Percentiles rank a stretch among this genome's conserved stretches.
Evolutionary conservation across 23 tunicate genomes (phyloP).

Genomic region (Phallusia fumigata): DNA sequence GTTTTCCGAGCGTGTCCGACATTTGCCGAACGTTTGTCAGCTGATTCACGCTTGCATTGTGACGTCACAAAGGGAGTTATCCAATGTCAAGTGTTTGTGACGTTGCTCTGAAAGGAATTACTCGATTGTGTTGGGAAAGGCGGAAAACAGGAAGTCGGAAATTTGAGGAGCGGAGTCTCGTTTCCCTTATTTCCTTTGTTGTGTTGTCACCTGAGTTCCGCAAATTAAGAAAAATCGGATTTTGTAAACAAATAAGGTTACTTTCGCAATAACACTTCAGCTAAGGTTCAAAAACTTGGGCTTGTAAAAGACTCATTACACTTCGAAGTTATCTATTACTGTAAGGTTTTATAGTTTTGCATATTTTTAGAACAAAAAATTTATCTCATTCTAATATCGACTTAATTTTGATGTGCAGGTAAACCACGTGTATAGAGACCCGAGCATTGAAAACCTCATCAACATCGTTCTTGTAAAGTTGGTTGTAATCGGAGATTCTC

Average conservation of each 20-base stretch:
- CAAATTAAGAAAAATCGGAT: too few relatives aligned
- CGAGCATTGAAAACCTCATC: conserved; percentile 79
- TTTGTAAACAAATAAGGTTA: too few relatives aligned
- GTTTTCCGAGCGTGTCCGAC: neutral
- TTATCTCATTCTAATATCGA: too few relatives aligned
- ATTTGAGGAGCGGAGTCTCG: neutral
- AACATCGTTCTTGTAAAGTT: conserved; percentile 84
- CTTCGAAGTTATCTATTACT: too few relatives aligned
- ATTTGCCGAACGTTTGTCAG: neutral
- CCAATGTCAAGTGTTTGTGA: conserved; percentile 9
- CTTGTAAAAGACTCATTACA: too few relatives aligned
- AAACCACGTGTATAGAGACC: conserved; percentile 73
- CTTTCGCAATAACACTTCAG: too few relatives aligned
- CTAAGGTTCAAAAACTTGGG: too few relatives aligned
- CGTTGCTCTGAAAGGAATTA: neutral
- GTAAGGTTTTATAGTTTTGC: too few relatives aligned
- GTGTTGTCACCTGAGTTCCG: neutral
- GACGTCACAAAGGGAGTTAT: neutral
- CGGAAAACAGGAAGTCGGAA: conserved; percentile 12
- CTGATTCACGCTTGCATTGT: neutral
- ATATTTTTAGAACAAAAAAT: too few relatives aligned
- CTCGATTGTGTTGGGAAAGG: conserved; percentile 3
- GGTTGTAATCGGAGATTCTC: conserved; percentile 65
- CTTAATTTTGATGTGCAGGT: conserved; percentile 60
- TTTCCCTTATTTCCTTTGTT: neutral